These are phyloP conservation scores for Catharus minimus DNA, from an alignment of 2,113 vertebrate species.

Conservation along the genomic window DNA sequence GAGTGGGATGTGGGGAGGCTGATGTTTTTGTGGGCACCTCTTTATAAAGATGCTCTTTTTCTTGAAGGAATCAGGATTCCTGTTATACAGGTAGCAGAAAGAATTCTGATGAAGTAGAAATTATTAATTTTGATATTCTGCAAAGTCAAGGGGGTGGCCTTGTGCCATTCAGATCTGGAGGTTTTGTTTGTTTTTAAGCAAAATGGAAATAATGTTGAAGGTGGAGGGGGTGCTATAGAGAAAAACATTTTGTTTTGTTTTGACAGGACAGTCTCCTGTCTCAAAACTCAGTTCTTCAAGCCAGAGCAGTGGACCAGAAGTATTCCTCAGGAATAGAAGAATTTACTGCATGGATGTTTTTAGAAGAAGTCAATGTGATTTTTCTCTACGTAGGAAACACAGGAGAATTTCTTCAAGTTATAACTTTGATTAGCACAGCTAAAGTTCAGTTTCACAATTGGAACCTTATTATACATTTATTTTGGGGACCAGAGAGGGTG, in stretches of 20 bases:
- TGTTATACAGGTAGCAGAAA: background rate
- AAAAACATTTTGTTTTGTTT: background rate
- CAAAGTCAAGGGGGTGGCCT: background rate
- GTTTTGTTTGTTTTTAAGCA: background rate
- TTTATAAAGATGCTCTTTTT: background rate
- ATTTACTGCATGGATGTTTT: background rate
- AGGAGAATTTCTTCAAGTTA: background rate
- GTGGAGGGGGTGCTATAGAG: fast-evolving
- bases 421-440: background rate
- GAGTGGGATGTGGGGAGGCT: background rate
- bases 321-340: background rate
- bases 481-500: background rate
- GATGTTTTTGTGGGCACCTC: background rate
- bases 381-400: background rate
- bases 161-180: background rate
- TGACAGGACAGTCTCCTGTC: background rate
- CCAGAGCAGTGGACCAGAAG: background rate
- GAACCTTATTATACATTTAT: background rate
- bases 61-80: background rate
- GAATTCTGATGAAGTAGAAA: background rate
- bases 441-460: background rate
- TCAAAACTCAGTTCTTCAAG: background rate
- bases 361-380: background rate
- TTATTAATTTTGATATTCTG: background rate
- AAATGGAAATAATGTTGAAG: background rate